Conservation (phyloP, 2,113 vertebrate genomes). For the Erpornis zantholeuca region DNA sequence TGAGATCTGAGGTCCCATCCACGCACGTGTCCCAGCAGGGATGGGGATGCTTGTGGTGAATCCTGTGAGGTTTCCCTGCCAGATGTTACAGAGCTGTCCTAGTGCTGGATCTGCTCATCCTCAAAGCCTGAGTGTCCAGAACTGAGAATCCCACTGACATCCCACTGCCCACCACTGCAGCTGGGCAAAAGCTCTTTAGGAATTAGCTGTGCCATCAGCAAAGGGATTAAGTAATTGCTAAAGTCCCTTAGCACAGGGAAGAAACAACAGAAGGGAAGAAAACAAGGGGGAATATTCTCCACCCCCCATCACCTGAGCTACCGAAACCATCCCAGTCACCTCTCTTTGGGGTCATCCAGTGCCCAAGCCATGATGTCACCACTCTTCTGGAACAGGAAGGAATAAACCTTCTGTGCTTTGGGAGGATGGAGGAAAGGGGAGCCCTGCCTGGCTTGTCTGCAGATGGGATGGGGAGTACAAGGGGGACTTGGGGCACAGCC, state of each 20-base stretch:
- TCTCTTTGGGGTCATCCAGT: background rate
- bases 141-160: background rate
- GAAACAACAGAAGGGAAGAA: background rate
- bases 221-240: background rate
- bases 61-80: background rate
- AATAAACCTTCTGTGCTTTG: background rate
- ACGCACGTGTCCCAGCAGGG: accelerated
- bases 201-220: background rate
- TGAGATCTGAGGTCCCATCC: background rate
- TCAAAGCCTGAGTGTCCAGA: background rate
- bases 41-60: background rate
- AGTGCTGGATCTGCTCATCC: background rate
- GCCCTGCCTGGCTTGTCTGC: background rate
- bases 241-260: background rate
- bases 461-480: background rate
- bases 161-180: background rate
- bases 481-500: no score
- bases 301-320: background rate
- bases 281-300: background rate
- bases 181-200: background rate
- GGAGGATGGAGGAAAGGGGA: background rate
- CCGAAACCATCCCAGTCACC: background rate
- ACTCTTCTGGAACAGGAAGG: background rate
- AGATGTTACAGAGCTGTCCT: background rate
- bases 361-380: background rate